Conservation (phyloP, 1,140 invertebrate genomes). For the Latrodectus geometricus region DNA sequence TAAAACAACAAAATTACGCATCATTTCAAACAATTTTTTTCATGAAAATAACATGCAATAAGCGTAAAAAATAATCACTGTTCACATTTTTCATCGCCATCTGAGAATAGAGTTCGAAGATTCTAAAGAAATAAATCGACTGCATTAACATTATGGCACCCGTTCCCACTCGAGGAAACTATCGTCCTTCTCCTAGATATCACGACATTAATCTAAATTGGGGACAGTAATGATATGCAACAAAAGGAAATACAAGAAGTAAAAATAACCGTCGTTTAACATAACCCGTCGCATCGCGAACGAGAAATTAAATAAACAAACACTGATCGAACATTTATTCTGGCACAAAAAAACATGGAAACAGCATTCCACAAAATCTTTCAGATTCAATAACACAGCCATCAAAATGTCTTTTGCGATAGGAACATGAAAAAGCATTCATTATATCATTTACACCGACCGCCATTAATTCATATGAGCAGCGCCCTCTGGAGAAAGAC, state of each 20-base stretch:
- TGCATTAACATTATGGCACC: no score
- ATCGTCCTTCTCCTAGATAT: not conserved
- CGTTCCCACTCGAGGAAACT: not conserved
- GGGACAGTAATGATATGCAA: conserved; percentile 21
- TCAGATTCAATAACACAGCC: conserved; percentile 44
- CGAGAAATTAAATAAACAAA: not conserved
- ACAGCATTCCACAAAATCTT: conserved; percentile 40
- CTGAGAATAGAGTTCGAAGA: no score
- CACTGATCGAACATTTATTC: not conserved
- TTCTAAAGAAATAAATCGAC: no score
- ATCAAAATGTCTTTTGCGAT: conserved; percentile 36
- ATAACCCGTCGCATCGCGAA: not conserved
- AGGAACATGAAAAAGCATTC: conserved; percentile 27
- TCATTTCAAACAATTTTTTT: no score
- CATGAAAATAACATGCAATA: no score
- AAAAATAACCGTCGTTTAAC: conserved; percentile 9
- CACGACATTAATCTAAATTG: not conserved
- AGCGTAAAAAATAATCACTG: no score
- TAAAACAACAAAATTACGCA: no score
- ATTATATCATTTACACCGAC: conserved; percentile 49
- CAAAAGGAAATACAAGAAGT: not conserved
- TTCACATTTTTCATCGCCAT: no score
- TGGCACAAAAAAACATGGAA: conserved; percentile 13
- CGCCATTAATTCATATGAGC: conserved; percentile 27
- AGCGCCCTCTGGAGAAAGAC: conserved; percentile 25